Conservation (phyloP, 2,797 vertebrate species). For the Sternarchorhynchus goeldii region DNA sequence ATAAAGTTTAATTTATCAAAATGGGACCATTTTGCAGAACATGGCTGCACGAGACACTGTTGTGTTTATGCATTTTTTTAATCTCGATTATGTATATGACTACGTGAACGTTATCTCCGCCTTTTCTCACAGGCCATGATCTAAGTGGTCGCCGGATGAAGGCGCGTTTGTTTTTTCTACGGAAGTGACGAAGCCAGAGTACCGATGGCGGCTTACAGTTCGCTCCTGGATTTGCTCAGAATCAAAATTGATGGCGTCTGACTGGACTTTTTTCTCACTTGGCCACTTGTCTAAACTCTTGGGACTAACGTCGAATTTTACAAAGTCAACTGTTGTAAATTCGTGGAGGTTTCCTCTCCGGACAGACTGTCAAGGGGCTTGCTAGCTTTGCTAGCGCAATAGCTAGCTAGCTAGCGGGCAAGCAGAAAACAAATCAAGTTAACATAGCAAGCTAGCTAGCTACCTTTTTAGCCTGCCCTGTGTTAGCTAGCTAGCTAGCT, state of each 20-base stretch:
- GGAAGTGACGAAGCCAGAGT: conserved; percentile 77
- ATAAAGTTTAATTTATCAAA: too few relatives aligned
- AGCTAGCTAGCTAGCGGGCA: neutral
- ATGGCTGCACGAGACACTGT: too few relatives aligned
- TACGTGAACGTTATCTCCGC: too few relatives aligned
- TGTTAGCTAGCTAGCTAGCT: conserved; percentile 9
- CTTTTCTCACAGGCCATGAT: too few relatives aligned
- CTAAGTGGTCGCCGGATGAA: neutral
- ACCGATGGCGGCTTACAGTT: conserved; percentile 82
- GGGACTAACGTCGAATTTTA: conserved; percentile 35
- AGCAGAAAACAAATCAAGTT: conserved; percentile 9
- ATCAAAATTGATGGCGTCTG: conserved; percentile 69
- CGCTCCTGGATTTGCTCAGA: conserved; percentile 78
- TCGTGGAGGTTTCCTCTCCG: neutral
- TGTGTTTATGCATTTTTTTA: too few relatives aligned
- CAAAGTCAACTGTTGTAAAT: conserved; percentile 34
- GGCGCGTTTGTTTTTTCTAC: conserved; percentile 37
- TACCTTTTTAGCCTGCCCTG: neutral
- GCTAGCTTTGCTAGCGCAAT: neutral
- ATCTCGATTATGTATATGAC: too few relatives aligned
- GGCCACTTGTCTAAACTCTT: conserved; percentile 42
- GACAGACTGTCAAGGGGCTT: conserved; percentile 1
- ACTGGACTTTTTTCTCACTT: conserved; percentile 65
- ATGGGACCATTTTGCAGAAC: too few relatives aligned
- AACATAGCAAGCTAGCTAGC: neutral